Evolutionary conservation across 2,113 vertebrate genomes (phyloP), one percentile per base, ranked within the genome.

Genomic region (Platysteira castanea): DNA sequence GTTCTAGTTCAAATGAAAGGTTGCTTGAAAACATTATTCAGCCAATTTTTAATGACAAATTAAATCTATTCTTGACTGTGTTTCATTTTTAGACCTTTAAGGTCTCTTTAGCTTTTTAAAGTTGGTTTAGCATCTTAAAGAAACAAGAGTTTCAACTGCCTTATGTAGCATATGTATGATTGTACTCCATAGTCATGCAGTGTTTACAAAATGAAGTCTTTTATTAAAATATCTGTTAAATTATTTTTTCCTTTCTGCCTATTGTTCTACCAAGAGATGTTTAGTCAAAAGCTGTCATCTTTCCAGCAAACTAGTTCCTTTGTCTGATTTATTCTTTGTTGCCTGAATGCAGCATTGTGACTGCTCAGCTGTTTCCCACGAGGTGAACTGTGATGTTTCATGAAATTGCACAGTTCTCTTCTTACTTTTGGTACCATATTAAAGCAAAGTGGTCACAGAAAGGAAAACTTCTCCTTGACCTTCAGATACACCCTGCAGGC

Each of bases 331-430:
- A 28, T 64, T 21, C 57, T 35, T 74, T 54, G 13, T 39, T 71
- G 8, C 1, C 0, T 10, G 27, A 89, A 41, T 1, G 0, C 2
- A 1, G 19, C 44, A 28, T 52, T 77, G 39, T n/a, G 30, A 37
- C 41, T 60, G 21, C 57, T 64, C 52, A 64, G n/a, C 59, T 9
- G 6, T 78, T 85, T 83, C 49, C 26, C 22, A 35, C 33, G 80
- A 56, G 27, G 8, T 42, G 46, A 67, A 13, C 22, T 59, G 26
- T n/a, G 42, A 35, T 13, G 21, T 35, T 69, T 87, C 27, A 42
- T 46, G 54, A 26, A 56, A 19, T 44, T 89, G 28, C 24, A 24
- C 27, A 33, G 10, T 70, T 63, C 21, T 65, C 16, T 41, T 27
- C 27, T 3, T 47, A 24, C 16, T 68, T 88, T 61, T 74, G 24